phyloP scores from a whole-genome alignment of 2,113 vertebrate genomes.

The Oenanthe melanoleuca region DNA sequence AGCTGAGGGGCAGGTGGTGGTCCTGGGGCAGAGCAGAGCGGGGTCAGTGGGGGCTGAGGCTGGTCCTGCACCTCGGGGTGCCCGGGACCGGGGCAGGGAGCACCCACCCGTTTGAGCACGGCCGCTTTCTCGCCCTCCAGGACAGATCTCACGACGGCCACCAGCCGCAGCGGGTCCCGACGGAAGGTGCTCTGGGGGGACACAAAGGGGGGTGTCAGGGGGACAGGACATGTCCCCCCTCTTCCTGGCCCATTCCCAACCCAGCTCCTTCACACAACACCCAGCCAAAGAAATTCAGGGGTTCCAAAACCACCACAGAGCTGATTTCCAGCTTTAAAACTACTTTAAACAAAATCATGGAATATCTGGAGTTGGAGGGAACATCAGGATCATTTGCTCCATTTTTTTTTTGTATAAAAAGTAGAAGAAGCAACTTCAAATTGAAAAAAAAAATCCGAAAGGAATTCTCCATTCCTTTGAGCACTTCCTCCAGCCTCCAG shows the following conservation, averaged over 20 bases:
- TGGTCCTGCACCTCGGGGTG: fast-evolving
- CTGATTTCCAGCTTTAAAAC: not conserved
- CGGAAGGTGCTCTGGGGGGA: constrained; percentile 58
- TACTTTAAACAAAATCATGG: not conserved
- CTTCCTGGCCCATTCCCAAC: not conserved
- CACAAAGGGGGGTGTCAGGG: not conserved
- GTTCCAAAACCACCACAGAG: not conserved
- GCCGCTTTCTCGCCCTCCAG: constrained; percentile 76
- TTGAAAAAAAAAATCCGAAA: not conserved
- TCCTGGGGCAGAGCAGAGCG: not conserved
- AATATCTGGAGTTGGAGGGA: not conserved
- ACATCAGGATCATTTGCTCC: not conserved
- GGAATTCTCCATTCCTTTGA: not conserved
- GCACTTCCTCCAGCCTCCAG: not conserved
- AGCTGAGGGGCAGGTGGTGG: constrained; percentile 69
- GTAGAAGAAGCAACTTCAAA: not conserved
- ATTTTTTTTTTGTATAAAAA: not conserved
- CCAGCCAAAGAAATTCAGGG: fast-evolving
- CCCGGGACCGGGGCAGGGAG: not conserved
- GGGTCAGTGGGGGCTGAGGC: not conserved
- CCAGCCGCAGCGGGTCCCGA: constrained; percentile 73
- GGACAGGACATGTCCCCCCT: fast-evolving
- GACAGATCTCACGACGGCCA: constrained; percentile 61
- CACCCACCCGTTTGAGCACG: constrained; percentile 75
- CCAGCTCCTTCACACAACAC: not conserved